These are phyloP conservation scores for Opisthocomus hoazin DNA, from an alignment of 2,113 vertebrate species.

Conservation along the genomic window DNA sequence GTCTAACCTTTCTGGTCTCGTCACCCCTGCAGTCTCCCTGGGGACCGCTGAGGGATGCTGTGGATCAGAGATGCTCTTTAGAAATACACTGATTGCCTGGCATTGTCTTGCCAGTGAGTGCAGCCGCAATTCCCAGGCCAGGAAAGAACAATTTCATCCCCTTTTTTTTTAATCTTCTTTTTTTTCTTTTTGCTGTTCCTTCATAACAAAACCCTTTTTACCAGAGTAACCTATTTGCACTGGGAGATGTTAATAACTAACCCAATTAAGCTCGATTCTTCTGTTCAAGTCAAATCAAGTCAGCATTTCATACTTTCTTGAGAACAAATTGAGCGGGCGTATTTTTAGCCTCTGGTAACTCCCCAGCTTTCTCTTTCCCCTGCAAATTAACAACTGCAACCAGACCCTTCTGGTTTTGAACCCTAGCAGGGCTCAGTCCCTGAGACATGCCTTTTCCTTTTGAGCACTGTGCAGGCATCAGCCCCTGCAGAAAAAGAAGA, in stretches of 20 bases:
- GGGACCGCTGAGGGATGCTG: constrained; percentile 42
- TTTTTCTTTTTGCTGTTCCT: not conserved
- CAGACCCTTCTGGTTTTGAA: constrained; percentile 12
- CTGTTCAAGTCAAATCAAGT: constrained; percentile 9
- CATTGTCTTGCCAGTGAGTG: not conserved
- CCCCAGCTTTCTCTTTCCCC: not conserved
- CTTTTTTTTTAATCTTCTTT: not conserved
- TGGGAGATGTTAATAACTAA: constrained; percentile 50
- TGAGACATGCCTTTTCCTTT: not conserved
- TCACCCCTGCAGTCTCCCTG: not conserved
- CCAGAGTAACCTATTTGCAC: constrained; percentile 37
- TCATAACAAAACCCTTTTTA: constrained; percentile 33
- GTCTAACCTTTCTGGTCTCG: not conserved
- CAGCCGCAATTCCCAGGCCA: not conserved
- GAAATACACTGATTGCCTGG: not conserved
- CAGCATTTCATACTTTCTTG: not conserved
- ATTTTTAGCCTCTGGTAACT: constrained; percentile 24
- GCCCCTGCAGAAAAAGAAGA: constrained; percentile 1
- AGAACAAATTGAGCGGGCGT: not conserved
- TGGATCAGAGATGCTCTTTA: constrained; percentile 15
- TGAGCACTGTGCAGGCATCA: not conserved
- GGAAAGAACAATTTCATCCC: not conserved
- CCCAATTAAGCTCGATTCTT: constrained; percentile 49
- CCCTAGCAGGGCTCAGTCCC: not conserved
- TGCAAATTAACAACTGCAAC: not conserved